These are phyloP conservation scores for Ormyrus pomaceus DNA, from an alignment of 2,888 invertebrate genomes.

Conservation along the genomic window DNA sequence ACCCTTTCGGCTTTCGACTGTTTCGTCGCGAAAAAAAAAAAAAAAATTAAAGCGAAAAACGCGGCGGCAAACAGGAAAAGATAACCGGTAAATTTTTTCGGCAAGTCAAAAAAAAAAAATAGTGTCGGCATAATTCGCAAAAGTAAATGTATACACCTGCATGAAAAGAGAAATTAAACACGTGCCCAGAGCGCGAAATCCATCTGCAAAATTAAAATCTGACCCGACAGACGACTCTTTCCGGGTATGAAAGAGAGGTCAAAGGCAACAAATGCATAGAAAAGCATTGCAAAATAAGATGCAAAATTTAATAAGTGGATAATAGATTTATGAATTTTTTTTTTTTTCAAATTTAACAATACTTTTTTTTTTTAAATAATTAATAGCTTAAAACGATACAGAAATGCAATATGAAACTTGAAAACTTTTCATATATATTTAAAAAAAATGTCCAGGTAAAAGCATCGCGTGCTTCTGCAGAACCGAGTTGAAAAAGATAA, in stretches of 20 bases:
- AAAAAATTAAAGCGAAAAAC: not conserved
- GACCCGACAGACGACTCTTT: constrained; percentile 2
- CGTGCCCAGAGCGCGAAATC: constrained; percentile 31
- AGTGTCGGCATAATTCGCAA: not conserved
- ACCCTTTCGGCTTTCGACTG: not conserved
- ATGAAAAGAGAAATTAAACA: constrained; percentile 42
- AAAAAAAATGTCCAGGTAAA: too few species aligned
- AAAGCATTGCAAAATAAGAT: not conserved
- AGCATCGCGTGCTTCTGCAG: too few species aligned
- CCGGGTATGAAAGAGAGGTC: constrained; percentile 5
- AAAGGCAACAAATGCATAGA: constrained; percentile 1
- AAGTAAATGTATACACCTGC: constrained; percentile 5
- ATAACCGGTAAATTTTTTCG: not conserved
- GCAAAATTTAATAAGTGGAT: too few species aligned
- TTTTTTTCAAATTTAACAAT: too few species aligned
- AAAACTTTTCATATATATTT: too few species aligned
- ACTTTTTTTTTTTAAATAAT: too few species aligned
- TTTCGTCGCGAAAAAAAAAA: constrained; percentile 13
- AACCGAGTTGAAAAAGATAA: not conserved
- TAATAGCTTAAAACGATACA: too few species aligned
- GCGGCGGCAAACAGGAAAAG: not conserved
- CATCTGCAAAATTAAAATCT: constrained; percentile 52
- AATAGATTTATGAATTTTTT: too few species aligned
- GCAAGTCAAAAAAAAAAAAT: not conserved
- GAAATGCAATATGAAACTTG: too few species aligned